Percentiles rank a stretch among this genome's conserved stretches.
phyloP scores from a whole-genome alignment of 2,888 invertebrate species.

The Dysmachus trigonus region DNA sequence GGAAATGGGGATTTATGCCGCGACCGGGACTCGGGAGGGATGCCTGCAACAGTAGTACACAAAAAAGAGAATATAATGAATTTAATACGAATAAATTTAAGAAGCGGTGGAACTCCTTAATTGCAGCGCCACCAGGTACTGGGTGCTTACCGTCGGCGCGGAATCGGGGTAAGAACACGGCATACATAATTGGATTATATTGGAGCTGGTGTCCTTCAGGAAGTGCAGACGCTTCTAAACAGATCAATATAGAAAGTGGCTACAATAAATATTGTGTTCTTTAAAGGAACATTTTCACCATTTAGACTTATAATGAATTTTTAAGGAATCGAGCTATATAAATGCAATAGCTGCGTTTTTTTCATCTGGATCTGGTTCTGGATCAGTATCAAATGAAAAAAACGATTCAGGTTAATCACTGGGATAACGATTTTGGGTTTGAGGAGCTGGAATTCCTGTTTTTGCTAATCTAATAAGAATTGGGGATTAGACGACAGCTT shows the following conservation, averaged over 20 bases:
- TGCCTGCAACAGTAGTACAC: conserved; percentile 14
- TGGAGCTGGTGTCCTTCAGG: not conserved
- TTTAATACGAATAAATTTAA: conserved; percentile 37
- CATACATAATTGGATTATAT: conserved; percentile 7
- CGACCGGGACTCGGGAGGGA: not conserved
- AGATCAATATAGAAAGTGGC: not conserved
- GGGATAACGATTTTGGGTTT: too few relatives aligned
- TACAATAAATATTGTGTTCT: not conserved
- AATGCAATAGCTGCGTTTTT: too few relatives aligned
- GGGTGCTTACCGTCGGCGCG: not conserved
- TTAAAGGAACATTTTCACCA: not conserved
- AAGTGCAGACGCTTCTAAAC: not conserved
- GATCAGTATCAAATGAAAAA: too few relatives aligned
- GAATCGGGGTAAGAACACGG: not conserved
- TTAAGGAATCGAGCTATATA: not conserved
- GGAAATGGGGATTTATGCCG: not conserved
- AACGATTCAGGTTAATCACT: too few relatives aligned
- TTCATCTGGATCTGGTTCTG: too few relatives aligned
- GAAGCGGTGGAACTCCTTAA: not conserved
- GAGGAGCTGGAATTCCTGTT: too few relatives aligned
- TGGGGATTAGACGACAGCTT: too few relatives aligned
- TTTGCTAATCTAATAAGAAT: too few relatives aligned
- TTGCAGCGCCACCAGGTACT: conserved; percentile 35
- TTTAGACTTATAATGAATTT: not conserved
- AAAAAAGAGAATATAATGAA: conserved; percentile 29